A percentile compares a stretch with the other conserved stretches of the same genome.
Conservation (phyloP, 2,797 vertebrate species). For the Eulemur albifrons region DNA sequence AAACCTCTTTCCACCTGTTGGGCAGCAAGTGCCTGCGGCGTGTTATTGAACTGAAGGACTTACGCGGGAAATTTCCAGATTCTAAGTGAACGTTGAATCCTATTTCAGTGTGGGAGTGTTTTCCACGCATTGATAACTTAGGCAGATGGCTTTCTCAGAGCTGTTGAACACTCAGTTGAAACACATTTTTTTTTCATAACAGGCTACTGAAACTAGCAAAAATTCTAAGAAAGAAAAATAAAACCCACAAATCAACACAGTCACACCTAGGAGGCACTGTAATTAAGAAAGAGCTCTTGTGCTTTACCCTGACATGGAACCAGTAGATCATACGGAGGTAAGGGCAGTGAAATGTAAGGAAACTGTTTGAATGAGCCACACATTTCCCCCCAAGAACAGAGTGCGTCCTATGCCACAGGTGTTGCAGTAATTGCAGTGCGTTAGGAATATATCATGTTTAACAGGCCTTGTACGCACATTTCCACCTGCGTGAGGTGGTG, state of each 20-base stretch:
- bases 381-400: constrained; percentile 68
- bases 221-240: constrained; percentile 58
- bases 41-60: constrained; percentile 5
- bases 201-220: constrained; percentile 63
- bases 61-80: neutral
- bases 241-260: constrained; percentile 62
- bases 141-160: constrained; percentile 37
- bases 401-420: constrained; percentile 70
- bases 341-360: constrained; percentile 56
- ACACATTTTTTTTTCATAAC: constrained; percentile 14
- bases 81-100: neutral
- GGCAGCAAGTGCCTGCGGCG: neutral
- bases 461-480: constrained; percentile 75
- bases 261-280: constrained; percentile 53
- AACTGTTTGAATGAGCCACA: constrained; percentile 57
- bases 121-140: constrained; percentile 30
- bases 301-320: neutral
- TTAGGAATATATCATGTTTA: constrained; percentile 79
- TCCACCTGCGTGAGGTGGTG: constrained; percentile 68
- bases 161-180: neutral
- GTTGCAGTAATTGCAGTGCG: constrained; percentile 70
- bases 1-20: constrained; percentile 36
- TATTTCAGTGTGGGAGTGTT: neutral
- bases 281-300: constrained; percentile 64
- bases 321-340: constrained; percentile 50